phyloP scores from a whole-genome alignment of 2,888 invertebrate species.

The Trichacis sp. region DNA sequence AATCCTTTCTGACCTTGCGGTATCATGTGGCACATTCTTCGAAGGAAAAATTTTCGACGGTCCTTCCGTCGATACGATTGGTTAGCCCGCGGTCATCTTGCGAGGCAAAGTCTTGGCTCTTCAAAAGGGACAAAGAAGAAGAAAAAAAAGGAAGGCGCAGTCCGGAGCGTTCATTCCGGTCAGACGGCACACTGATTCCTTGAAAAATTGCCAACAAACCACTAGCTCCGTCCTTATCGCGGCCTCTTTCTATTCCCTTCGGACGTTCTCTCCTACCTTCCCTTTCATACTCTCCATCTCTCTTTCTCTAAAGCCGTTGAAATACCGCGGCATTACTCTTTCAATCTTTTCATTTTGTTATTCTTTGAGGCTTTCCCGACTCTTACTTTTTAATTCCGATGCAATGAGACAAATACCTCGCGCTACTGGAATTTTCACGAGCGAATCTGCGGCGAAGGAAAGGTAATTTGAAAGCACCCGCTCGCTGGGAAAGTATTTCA shows the following conservation, averaged over 20 bases:
- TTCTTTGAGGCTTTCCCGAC: conserved; percentile 13
- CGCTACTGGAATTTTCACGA: neutral
- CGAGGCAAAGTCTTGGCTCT: conserved; percentile 8
- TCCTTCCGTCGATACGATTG: conserved; percentile 19
- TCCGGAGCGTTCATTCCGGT: conserved; percentile 54
- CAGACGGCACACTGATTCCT: conserved; percentile 60
- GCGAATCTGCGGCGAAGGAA: neutral
- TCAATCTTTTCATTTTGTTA: conserved; percentile 17
- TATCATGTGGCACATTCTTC: conserved; percentile 10
- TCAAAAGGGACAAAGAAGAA: conserved; percentile 19
- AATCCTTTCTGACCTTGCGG: conserved; percentile 8
- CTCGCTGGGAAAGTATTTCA: neutral
- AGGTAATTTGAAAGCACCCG: too few relatives aligned
- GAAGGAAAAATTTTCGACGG: conserved; percentile 7
- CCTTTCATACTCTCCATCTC: conserved; percentile 16
- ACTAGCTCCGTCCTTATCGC: conserved; percentile 22
- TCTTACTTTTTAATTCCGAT: conserved; percentile 10
- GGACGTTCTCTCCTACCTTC: conserved; percentile 12
- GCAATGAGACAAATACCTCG: conserved; percentile 6
- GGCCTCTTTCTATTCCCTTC: conserved; percentile 7
- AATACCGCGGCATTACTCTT: conserved; percentile 9
- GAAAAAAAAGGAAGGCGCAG: conserved; percentile 9
- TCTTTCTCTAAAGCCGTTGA: conserved; percentile 1
- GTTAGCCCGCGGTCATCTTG: conserved; percentile 15
- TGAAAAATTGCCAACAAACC: conserved; percentile 62